These are phyloP conservation scores for Bombus waltoni DNA, from an alignment of 1,140 invertebrate species.

Conservation along the genomic window DNA sequence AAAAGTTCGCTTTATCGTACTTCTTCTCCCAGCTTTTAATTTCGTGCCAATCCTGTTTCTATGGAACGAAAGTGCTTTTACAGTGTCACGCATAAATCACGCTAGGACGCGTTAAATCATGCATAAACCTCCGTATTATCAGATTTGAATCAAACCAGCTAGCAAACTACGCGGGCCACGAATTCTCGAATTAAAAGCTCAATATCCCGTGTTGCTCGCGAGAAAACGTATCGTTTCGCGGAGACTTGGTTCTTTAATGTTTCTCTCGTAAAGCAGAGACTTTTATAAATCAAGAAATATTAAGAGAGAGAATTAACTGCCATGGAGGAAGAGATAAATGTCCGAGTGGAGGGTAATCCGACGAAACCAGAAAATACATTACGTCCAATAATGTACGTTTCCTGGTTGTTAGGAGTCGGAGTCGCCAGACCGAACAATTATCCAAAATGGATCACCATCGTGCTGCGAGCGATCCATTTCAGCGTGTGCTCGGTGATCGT, in stretches of 20 bases:
- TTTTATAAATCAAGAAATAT: too few species aligned
- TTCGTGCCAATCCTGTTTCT: background rate
- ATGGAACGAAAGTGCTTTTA: background rate
- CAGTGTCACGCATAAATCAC: background rate
- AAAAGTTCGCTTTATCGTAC: background rate
- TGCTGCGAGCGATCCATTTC: slow-evolving; percentile 66
- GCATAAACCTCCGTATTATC: background rate
- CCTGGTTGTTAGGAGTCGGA: slow-evolving; percentile 69
- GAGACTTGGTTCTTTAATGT: background rate
- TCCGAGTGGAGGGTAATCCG: slow-evolving; percentile 49
- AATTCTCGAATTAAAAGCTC: background rate
- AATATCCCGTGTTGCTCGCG: background rate
- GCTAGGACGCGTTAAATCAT: background rate
- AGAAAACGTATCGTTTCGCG: background rate
- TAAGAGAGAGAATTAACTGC: background rate
- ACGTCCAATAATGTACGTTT: slow-evolving; percentile 58
- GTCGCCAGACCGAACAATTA: slow-evolving; percentile 53
- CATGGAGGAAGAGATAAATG: slow-evolving; percentile 63
- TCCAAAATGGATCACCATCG: slow-evolving; percentile 54
- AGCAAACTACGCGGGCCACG: background rate
- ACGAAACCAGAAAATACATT: slow-evolving; percentile 58
- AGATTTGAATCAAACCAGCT: background rate
- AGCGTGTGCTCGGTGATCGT: slow-evolving; percentile 68
- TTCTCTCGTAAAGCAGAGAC: too few species aligned
- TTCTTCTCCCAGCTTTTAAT: background rate